Base-by-base conservation (phyloP, 2,797 vertebrate species). In the Eulemur albifrons region DNA sequence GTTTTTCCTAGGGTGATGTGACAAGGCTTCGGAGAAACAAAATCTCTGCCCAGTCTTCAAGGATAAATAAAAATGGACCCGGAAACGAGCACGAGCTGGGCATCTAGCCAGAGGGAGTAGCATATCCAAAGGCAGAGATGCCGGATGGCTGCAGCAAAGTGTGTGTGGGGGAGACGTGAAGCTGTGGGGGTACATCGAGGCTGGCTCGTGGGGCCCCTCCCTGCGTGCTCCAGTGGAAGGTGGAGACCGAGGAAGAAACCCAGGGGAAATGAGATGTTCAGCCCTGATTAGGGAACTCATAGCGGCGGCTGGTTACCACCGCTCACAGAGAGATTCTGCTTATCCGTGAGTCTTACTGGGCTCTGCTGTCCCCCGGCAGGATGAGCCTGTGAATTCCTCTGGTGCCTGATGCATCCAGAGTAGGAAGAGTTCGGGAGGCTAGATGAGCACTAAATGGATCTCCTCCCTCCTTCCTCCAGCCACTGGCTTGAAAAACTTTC, bases 11-110 rank as follows among this genome's bases (percentile, higher is more conserved):
- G 72, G 14, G 17, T 57, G 7, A 32, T 67, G 17, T 61, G 82
- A 59, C 69, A 67, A 32, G 57, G 14, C 75, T 94, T 96, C 94
- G 89, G 92, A 94, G 92, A 84, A 73, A 35, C 35, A 11, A 83
- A 95, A 82, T 86, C 43, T 72, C 82, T 90, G 65, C 38, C 87
- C 30, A 23, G 48, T 86, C 57, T 79, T 88, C 73, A 63, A 79
- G 50, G 48, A 80, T 70, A 84, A 88, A 54, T 57, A 76, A 75
- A 95, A 92, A 27, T 7, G 50, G 77, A 50, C 81, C 27, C 73
- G n/a, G 63, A 70, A 84, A 43, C 30, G 70, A 40, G 43, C 35
- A 2, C 0, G 12, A 63, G 9, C 65, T 21, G 35, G 81, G 43
- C 70, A 17, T 63, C 54, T 57, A 69, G 38, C 40, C 43, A 43